Evolutionary conservation across 2,888 invertebrate species (phyloP).

Genomic region (Nymphalis c-album): DNA sequence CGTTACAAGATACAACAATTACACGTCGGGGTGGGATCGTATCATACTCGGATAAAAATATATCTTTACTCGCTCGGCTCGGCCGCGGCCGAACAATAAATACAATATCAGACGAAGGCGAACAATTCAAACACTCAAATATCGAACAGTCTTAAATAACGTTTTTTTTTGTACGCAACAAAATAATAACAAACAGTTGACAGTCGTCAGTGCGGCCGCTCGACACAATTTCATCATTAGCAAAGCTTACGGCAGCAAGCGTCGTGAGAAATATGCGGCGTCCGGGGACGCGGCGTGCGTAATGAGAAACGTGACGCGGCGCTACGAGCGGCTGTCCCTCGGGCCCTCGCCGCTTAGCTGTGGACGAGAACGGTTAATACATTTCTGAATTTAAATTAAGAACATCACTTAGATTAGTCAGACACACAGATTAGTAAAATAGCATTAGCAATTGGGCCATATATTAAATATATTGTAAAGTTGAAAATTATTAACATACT

Average conservation of each 20-base stretch:
- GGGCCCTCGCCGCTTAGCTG: slow-evolving; percentile 43
- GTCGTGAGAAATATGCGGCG: slow-evolving; percentile 68
- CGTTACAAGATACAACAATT: slow-evolving; percentile 65
- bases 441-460: background rate
- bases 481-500: too few species aligned
- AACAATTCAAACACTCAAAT: slow-evolving; percentile 71
- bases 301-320: slow-evolving; percentile 42
- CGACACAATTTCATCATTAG: slow-evolving; percentile 71
- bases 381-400: background rate
- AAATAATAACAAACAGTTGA: slow-evolving; percentile 64
- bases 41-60: slow-evolving; percentile 52
- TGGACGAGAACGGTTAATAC: slow-evolving; percentile 20
- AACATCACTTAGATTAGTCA: background rate
- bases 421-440: slow-evolving; percentile 3
- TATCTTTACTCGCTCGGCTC: slow-evolving; percentile 36
- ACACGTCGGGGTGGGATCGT: slow-evolving; percentile 68
- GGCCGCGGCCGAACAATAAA: slow-evolving; percentile 58
- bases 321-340: slow-evolving; percentile 38
- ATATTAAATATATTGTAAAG: background rate
- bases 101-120: slow-evolving; percentile 63
- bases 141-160: slow-evolving; percentile 78
- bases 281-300: slow-evolving; percentile 45
- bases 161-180: slow-evolving; percentile 74
- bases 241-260: slow-evolving; percentile 79
- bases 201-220: slow-evolving; percentile 55